Evolutionary conservation across 2,797 vertebrate genomes (phyloP), one percentile per base, ranked within the genome.

Genomic region (Pterois miles): DNA sequence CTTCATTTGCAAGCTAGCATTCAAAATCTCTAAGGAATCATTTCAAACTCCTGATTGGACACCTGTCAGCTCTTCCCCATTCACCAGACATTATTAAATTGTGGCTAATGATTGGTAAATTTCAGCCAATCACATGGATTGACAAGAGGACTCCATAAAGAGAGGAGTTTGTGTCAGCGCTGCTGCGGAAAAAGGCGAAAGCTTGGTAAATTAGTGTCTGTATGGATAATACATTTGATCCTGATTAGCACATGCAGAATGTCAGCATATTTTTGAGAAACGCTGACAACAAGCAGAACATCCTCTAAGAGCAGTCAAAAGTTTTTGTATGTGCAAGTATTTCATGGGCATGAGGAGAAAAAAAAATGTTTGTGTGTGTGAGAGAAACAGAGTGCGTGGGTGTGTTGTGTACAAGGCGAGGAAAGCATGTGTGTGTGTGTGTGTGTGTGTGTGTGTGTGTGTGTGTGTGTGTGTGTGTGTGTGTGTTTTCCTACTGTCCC

Each of bases 41-140:
- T 96, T 96, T 96, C 94, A 96, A 96, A 94, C 94, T 96, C 82
- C 93, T 96, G 93, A 96, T 96, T 95, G 95, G 95, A 92, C 92
- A 96, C 95, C 95, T 96, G 95, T 95, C 96, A 96, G 93, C 95
- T 94, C 81, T 89, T 89, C 89, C 43, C 85, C 85, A 91, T 86
- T 88, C 91, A 91, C 82, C 90, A 86, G 85, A 83, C 93, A 91
- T 94, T 93, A 92, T 91, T 94, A 94, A 88, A 85, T 80, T 93
- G 93, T 81, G 86, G 66, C 90, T 96, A 96, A 96, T 94, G 95
- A 95, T 93, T 92, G 85, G 91, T 83, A 31, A 91, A 95, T 96
- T 96, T 95, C 93, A 96, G 87, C 90, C 85, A 94, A 94, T 95
- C 91, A 93, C 78, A 89, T 65, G 92, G 87, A 94, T 94, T 94